Evolutionary conservation across 2,888 invertebrate species (phyloP).

Genomic region (Bellardia pandia): DNA sequence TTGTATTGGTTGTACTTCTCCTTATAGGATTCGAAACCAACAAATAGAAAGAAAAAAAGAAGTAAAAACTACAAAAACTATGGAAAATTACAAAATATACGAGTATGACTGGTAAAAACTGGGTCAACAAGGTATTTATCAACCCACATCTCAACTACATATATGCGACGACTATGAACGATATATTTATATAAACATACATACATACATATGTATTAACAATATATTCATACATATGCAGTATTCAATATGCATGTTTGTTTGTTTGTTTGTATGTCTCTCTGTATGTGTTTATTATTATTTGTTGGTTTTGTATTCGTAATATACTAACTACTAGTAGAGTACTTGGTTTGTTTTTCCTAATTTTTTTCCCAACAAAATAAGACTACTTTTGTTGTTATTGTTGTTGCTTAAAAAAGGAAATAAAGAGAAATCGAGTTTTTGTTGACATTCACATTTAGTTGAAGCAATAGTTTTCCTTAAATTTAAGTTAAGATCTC

Average conservation of each 20-base stretch:
- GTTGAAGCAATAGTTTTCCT: conserved; percentile 42
- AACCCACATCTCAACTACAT: conserved; percentile 58
- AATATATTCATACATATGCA: not conserved
- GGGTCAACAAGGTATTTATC: conserved; percentile 71
- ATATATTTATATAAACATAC: conserved; percentile 37
- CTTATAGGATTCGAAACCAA: conserved; percentile 50
- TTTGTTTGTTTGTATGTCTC: not conserved
- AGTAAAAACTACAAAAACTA: conserved; percentile 12
- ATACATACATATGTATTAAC: not conserved
- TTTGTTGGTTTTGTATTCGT: conserved; percentile 34
- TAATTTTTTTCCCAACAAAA: not conserved
- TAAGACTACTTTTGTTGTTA: not conserved
- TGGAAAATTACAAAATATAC: conserved; percentile 32
- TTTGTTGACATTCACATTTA: conserved; percentile 61
- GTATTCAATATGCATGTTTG: not conserved
- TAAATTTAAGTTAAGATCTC: conserved; percentile 42
- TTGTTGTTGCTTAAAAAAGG: conserved; percentile 39
- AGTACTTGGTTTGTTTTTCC: conserved; percentile 18
- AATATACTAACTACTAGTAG: conserved; percentile 16
- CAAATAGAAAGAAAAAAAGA: conserved; percentile 5
- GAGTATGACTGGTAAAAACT: conserved; percentile 54
- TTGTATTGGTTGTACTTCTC: conserved; percentile 10
- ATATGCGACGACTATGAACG: conserved; percentile 20
- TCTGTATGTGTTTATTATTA: conserved; percentile 27
- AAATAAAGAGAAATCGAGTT: conserved; percentile 50